These are phyloP conservation scores for Octopus sinensis DNA, from an alignment of 1,140 invertebrate species.

Conservation along the genomic window DNA sequence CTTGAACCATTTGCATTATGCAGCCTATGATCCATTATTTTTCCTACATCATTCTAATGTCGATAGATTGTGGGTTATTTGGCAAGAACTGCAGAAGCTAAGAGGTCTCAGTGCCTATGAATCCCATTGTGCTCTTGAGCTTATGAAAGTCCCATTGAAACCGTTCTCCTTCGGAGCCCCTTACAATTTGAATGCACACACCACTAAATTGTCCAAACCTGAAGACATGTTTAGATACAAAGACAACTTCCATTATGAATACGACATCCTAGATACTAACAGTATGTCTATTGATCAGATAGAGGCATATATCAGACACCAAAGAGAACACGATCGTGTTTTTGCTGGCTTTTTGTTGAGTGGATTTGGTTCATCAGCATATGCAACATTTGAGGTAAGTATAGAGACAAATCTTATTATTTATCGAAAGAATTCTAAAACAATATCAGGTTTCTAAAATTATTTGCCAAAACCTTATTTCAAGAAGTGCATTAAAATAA, in stretches of 20 bases:
- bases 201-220: constrained; percentile 22
- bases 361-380: constrained; percentile 26
- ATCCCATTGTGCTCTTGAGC: constrained; percentile 20
- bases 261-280: constrained; percentile 26
- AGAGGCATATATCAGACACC: constrained; percentile 20
- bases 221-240: constrained; percentile 22
- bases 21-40: constrained; percentile 34
- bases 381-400: constrained; percentile 19
- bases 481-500: no score
- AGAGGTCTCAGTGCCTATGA: constrained; percentile 24
- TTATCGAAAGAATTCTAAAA: background rate
- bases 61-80: constrained; percentile 31
- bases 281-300: constrained; percentile 17
- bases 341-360: constrained; percentile 31
- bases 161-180: constrained; percentile 26
- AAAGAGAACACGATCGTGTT: constrained; percentile 18
- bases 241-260: constrained; percentile 28
- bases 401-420: background rate
- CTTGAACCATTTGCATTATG: constrained; percentile 32
- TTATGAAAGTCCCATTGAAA: constrained; percentile 21
- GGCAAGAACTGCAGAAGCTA: constrained; percentile 27
- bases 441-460: no score
- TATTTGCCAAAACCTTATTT: no score
- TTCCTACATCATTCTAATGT: constrained; percentile 31
- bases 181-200: constrained; percentile 26